These are phyloP conservation scores for Cosmia pyralina DNA, from an alignment of 2,888 invertebrate species.

Conservation along the genomic window DNA sequence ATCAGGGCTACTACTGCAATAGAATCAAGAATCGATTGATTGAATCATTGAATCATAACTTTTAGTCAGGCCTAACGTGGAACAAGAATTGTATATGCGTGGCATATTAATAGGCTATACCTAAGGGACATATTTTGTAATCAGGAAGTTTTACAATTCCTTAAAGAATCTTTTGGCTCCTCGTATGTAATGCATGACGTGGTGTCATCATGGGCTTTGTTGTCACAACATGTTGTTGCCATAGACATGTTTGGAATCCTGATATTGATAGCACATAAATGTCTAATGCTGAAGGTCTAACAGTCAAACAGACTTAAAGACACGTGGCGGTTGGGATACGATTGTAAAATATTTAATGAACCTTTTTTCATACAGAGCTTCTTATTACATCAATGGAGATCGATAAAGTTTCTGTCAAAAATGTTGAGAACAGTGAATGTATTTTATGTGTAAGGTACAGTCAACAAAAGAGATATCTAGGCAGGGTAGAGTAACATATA, in stretches of 20 bases:
- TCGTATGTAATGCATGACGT: conserved; percentile 3
- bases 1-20: conserved; percentile 53
- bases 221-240: conserved; percentile 17
- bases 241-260: conserved; percentile 39
- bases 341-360: not conserved
- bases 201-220: not conserved
- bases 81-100: conserved; percentile 15
- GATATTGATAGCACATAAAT: conserved; percentile 4
- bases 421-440: not conserved
- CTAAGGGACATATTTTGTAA: conserved; percentile 23
- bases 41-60: conserved; percentile 1
- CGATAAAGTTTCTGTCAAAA: not conserved
- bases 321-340: not conserved
- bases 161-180: conserved; percentile 17
- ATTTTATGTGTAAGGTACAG: not conserved
- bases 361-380: not conserved
- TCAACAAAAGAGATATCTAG: too few relatives aligned
- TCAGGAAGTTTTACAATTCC: conserved; percentile 38
- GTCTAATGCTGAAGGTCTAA: conserved; percentile 4
- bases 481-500: too few relatives aligned
- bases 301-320: not conserved
- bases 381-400: too few relatives aligned
- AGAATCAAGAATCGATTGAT: conserved; percentile 12
- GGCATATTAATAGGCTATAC: conserved; percentile 34
- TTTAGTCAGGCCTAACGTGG: conserved; percentile 21